Percentiles rank a stretch among this genome's conserved stretches.
Conservation (phyloP, 2,797 vertebrate species). For the Lindbergichthys nudifrons region DNA sequence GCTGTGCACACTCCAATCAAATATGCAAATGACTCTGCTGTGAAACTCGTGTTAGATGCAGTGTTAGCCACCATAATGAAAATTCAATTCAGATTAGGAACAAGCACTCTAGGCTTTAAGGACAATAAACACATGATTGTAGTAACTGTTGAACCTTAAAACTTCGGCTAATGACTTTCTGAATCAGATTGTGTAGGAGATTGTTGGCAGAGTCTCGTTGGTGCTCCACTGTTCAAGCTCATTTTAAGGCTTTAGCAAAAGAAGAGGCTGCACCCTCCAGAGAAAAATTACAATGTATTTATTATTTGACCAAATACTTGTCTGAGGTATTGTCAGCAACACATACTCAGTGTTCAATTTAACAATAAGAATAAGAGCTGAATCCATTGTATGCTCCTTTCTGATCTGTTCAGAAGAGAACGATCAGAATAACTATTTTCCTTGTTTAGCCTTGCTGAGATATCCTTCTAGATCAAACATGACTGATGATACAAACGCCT, state of each 20-base stretch:
- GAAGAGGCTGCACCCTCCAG: neutral
- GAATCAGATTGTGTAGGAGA: neutral
- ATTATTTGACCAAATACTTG: neutral
- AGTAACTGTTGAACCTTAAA: neutral
- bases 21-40: conserved; percentile 37
- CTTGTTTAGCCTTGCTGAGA: conserved; percentile 33
- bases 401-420: conserved; percentile 24
- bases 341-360: conserved; percentile 12
- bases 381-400: conserved; percentile 29
- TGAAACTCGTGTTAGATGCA: neutral
- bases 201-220: neutral
- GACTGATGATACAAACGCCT: conserved; percentile 18
- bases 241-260: neutral
- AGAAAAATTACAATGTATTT: neutral
- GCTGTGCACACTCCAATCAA: conserved; percentile 12
- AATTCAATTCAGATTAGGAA: conserved; percentile 1
- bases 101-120: conserved; percentile 2
- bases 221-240: conserved; percentile 14
- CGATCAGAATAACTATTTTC: conserved; percentile 29
- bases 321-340: conserved; percentile 9
- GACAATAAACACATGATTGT: neutral
- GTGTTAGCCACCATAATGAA: neutral
- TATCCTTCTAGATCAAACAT: conserved; percentile 39
- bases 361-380: conserved; percentile 15
- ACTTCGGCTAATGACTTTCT: neutral